Evolutionary conservation across 2,113 vertebrate genomes (phyloP), one percentile per base, ranked within the genome.

Genomic region (Percopsis transmontana): DNA sequence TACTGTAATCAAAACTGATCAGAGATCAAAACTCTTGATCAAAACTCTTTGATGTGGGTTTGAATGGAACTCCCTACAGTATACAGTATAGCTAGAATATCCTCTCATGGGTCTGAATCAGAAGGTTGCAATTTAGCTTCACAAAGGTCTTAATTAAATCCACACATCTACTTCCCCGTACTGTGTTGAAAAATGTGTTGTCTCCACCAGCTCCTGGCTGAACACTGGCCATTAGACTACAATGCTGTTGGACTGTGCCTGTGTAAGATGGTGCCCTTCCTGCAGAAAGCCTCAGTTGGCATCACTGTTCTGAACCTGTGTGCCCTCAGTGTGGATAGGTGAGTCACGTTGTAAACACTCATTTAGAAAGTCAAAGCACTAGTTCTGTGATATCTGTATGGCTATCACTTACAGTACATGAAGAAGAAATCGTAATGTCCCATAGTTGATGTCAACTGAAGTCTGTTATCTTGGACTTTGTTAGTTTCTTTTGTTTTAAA

Each of bases 241-340:
- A 91, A 52, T 14, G 3, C 61, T 5, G 81, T 96, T 27, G 97
- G 96, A 41, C 77, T 92, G 20, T 92, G 90, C 80, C 92, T 99
- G 70, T 99, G 97, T 84, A 98, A 97, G 81, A 79, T 97, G 75
- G 83, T 99, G 62, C 97, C 97, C 23, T 99, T 99, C 83, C 84
- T 99, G 77, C 97, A 99, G 90, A 99, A 99, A 88, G 95, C 96
- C 21, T 99, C 97, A 0, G 96, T 98, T 80, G 97, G 97, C 79
- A 99, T 99, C 90, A 99, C 97, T 1, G 96, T 98, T 12, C 93
- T 99, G 82, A 99, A 96, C 77, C 90, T 99, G 83, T 98, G 96
- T 3, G 97, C 97, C 33, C 95, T 99, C 63, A 99, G 97, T 4
- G 95, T 99, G 53, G 96, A 99, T 95, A 99, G 97, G 97, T 99